Evolutionary conservation across 2,113 vertebrate species (phyloP).

Genomic region (Mystacornis crossleyi): DNA sequence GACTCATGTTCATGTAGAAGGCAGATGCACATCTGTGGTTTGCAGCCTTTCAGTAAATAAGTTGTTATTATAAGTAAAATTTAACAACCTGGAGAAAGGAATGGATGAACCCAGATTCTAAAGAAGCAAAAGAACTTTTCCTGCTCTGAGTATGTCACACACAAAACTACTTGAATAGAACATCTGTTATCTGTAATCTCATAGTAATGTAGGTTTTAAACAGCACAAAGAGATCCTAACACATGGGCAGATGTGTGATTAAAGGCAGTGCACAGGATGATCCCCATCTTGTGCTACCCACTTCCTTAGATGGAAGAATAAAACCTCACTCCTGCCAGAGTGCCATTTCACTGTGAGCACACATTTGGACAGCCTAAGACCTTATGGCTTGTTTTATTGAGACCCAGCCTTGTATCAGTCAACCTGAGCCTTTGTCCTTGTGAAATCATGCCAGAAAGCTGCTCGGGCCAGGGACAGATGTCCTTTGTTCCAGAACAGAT

Average conservation of each 20-base stretch:
- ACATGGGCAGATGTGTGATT: constrained; percentile 27
- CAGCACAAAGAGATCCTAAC: background rate
- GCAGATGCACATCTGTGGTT: background rate
- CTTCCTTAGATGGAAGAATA: background rate
- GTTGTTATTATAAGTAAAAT: background rate
- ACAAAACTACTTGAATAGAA: background rate
- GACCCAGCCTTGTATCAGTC: background rate
- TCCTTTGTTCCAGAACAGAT: constrained; percentile 55
- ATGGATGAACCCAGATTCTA: background rate
- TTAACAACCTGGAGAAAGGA: background rate
- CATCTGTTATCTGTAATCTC: constrained; percentile 20
- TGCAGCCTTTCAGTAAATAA: background rate
- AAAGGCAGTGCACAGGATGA: background rate
- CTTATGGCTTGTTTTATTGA: constrained; percentile 1
- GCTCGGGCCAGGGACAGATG: constrained; percentile 28
- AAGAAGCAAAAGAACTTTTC: background rate
- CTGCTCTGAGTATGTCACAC: background rate
- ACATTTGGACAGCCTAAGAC: background rate
- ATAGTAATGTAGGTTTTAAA: background rate
- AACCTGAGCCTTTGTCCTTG: constrained; percentile 56
- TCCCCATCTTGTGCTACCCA: background rate
- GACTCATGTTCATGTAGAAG: background rate
- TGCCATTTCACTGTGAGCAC: background rate
- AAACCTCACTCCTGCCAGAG: background rate
- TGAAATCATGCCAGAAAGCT: constrained; percentile 20